Base-by-base conservation (phyloP, 2,797 vertebrate species). In the Neomorphus geoffroyi region DNA sequence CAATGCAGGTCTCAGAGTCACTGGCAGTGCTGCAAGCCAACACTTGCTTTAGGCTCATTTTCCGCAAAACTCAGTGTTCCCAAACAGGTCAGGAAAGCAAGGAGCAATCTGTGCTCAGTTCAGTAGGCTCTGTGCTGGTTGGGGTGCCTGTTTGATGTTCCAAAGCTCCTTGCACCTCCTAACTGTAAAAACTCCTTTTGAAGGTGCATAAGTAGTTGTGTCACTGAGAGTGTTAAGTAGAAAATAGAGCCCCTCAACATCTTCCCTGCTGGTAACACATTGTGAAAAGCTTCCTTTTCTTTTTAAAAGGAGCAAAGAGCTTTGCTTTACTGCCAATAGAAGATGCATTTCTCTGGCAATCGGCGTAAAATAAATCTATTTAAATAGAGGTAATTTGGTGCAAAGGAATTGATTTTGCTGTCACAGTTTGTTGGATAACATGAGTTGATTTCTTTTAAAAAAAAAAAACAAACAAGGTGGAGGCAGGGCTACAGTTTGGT, bases 341-440 rank as follows among this genome's bases (percentile, higher is more conserved):
- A 94, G 82, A 83, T 90, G 50, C 53, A 69, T 88, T 91, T 90
- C 61, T 92, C 54, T 78, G 58, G 90, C 32, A 18, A 92, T 51
- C 0, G 4, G 30, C 0, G 7, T 67, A 79, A 93, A 93, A 92
- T 89, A 93, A 71, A 80, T 95, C 75, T 77, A 78, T 95, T 91
- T 94, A 86, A 96, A 92, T 86, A 88, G 75, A 90, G 90, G 87
- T 91, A 91, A 90, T 93, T 94, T 96, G 85, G 50, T 85, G 72
- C 79, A 88, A 83, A 94, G 80, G 65, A 90, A 88, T 95, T 78
- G 93, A 96, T 96, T 94, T 91, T 94, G 53, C 77, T 83, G 4
- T 92, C n/a, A 6, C 37, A 28, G 33, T 30, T 24, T 80, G 88
- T 78, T 94, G 61, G 81, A 78, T 93, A 88, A 83, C 22, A 30